Evolutionary conservation across 2,888 invertebrate genomes (phyloP).

Genomic region (Actias luna): DNA sequence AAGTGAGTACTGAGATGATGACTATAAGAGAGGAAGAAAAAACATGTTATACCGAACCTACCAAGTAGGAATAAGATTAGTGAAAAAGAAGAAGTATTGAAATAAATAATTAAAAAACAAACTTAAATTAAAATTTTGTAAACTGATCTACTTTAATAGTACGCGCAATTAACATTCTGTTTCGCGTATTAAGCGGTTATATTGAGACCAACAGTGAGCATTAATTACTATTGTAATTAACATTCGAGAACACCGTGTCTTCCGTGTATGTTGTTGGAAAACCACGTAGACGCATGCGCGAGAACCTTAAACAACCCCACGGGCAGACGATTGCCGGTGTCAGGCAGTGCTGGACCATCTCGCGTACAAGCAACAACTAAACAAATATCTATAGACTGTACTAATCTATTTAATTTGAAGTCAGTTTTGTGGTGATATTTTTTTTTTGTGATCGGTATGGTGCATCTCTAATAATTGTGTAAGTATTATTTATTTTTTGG

Average conservation of each 20-base stretch:
- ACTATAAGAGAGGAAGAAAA: no score
- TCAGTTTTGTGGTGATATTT: conserved; percentile 12
- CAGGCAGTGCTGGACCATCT: neutral
- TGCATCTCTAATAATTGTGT: neutral
- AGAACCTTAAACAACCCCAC: conserved; percentile 6
- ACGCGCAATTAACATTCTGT: neutral
- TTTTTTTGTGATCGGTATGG: neutral
- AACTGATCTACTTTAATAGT: neutral
- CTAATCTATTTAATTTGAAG: conserved; percentile 2
- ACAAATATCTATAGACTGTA: conserved; percentile 5
- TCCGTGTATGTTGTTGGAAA: conserved; percentile 12
- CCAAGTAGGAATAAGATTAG: no score
- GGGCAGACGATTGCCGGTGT: conserved; percentile 15
- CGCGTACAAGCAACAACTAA: neutral
- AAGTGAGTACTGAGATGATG: no score
- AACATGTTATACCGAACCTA: no score
- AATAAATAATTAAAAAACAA: neutral
- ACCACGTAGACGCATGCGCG: conserved; percentile 17
- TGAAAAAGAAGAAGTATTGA: no score
- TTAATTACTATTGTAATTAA: neutral
- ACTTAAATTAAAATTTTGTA: neutral
- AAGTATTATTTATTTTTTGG: neutral
- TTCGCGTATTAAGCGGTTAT: neutral
- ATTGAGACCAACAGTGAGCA: neutral
- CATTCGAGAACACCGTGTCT: neutral